phyloP scores from a whole-genome alignment of 2,888 invertebrate genomes.

The Cremastinae sp. region DNA sequence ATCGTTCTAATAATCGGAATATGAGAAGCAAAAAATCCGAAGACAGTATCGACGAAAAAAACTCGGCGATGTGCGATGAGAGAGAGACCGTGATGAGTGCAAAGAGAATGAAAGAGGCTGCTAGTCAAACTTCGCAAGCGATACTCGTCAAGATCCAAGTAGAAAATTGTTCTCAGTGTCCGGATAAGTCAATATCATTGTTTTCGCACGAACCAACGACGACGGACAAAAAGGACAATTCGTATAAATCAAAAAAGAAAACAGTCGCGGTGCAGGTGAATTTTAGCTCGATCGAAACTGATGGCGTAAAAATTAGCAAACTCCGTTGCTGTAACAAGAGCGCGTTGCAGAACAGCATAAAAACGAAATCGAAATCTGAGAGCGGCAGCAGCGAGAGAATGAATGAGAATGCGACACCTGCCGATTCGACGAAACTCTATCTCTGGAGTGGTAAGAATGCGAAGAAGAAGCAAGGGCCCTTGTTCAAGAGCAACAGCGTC shows the following conservation, averaged over 20 bases:
- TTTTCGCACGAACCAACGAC: slow-evolving; percentile 63
- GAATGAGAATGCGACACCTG: slow-evolving; percentile 39
- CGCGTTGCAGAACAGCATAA: slow-evolving; percentile 61
- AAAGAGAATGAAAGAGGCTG: slow-evolving; percentile 52
- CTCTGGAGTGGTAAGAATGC: slow-evolving; percentile 69
- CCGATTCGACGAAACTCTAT: slow-evolving; percentile 67
- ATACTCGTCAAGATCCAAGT: slow-evolving; percentile 72
- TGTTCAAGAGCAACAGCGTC: slow-evolving; percentile 64
- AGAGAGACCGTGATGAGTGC: slow-evolving; percentile 15
- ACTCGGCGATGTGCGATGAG: not conserved
- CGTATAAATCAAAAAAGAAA: slow-evolving; percentile 61
- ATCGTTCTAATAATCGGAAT: slow-evolving; percentile 26
- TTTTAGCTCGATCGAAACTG: slow-evolving; percentile 70
- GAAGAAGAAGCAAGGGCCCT: slow-evolving; percentile 58
- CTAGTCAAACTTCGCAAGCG: slow-evolving; percentile 62
- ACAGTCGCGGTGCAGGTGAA: slow-evolving; percentile 68
- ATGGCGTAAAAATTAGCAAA: slow-evolving; percentile 66
- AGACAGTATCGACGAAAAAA: not conserved
- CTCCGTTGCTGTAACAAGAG: slow-evolving; percentile 65
- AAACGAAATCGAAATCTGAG: slow-evolving; percentile 57
- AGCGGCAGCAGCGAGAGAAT: slow-evolving; percentile 19
- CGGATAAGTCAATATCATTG: slow-evolving; percentile 66
- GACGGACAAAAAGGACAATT: slow-evolving; percentile 62
- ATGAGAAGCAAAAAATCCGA: slow-evolving; percentile 24
- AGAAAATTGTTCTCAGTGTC: slow-evolving; percentile 70